phyloP scores from a whole-genome alignment of 2,888 invertebrate genomes.

The Oeneis ivallda region DNA sequence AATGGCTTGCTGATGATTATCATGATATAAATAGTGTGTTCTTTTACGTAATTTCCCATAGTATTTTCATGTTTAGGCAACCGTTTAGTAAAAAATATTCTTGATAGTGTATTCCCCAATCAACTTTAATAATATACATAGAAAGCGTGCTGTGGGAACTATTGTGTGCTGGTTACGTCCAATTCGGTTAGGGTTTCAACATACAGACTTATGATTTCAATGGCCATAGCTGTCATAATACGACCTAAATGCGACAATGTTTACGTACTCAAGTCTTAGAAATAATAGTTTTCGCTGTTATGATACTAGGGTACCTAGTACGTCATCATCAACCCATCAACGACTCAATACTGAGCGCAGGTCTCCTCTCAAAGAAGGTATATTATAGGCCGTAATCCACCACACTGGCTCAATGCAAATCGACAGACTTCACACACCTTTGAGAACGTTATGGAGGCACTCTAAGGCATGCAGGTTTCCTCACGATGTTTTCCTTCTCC shows the following conservation, averaged over 20 bases:
- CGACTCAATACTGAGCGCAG: too few species aligned
- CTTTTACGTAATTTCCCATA: slow-evolving; percentile 6
- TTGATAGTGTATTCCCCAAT: slow-evolving; percentile 53
- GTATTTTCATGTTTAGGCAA: slow-evolving; percentile 30
- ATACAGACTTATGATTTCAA: slow-evolving; percentile 23
- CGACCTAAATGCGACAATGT: slow-evolving; percentile 26
- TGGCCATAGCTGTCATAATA: slow-evolving; percentile 27
- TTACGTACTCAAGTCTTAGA: background rate
- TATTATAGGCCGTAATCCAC: too few species aligned
- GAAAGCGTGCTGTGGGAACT: slow-evolving; percentile 55
- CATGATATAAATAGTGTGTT: too few species aligned
- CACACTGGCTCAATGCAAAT: too few species aligned
- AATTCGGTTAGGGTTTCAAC: slow-evolving; percentile 30
- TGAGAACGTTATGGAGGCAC: too few species aligned
- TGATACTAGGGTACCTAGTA: background rate
- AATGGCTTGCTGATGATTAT: too few species aligned
- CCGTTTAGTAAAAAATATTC: slow-evolving; percentile 46
- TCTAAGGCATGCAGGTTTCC: too few species aligned
- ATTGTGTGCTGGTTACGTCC: slow-evolving; percentile 41
- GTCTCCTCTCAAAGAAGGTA: too few species aligned
- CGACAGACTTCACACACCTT: too few species aligned
- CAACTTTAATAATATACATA: slow-evolving; percentile 46
- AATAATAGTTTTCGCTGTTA: background rate
- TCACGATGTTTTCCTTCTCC: too few species aligned
- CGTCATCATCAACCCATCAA: too few species aligned